These are phyloP conservation scores for Sphenodon punctatus DNA, from an alignment of 2,797 vertebrate species.

Conservation along the genomic window DNA sequence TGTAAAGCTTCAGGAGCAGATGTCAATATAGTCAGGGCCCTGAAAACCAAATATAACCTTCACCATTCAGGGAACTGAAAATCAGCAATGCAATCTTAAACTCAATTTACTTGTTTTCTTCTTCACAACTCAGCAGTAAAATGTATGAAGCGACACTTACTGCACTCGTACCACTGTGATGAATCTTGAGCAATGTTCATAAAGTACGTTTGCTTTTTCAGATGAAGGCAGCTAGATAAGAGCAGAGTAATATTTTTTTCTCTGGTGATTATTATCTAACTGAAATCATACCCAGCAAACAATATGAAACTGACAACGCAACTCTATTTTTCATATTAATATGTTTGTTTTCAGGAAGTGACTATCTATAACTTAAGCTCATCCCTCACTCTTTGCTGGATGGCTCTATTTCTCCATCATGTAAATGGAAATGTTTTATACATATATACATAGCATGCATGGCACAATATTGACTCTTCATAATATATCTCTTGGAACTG, in stretches of 20 bases:
- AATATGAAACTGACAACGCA: not conserved
- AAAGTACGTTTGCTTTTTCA: not conserved
- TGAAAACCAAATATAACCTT: too few species aligned
- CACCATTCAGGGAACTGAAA: too few species aligned
- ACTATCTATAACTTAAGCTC: not conserved
- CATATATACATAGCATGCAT: not conserved
- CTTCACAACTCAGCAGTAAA: too few species aligned
- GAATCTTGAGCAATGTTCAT: conserved; percentile 15
- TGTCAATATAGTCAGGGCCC: too few species aligned
- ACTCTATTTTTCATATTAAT: conserved; percentile 36
- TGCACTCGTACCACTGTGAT: not conserved
- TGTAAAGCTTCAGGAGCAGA: too few species aligned
- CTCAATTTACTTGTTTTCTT: too few species aligned
- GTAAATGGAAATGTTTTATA: conserved; percentile 18
- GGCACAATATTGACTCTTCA: conserved; percentile 3
- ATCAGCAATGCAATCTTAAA: too few species aligned
- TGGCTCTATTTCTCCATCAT: conserved; percentile 11
- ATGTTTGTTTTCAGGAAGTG: not conserved
- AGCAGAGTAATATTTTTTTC: conserved; percentile 22
- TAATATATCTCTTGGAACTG: not conserved
- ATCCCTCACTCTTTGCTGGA: not conserved
- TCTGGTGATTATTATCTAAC: not conserved
- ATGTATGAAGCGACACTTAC: not conserved
- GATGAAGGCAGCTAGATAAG: conserved; percentile 9
- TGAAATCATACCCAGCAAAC: not conserved